Base-by-base conservation (phyloP, 2,888 invertebrate species). In the Scotopteryx bipunctaria region DNA sequence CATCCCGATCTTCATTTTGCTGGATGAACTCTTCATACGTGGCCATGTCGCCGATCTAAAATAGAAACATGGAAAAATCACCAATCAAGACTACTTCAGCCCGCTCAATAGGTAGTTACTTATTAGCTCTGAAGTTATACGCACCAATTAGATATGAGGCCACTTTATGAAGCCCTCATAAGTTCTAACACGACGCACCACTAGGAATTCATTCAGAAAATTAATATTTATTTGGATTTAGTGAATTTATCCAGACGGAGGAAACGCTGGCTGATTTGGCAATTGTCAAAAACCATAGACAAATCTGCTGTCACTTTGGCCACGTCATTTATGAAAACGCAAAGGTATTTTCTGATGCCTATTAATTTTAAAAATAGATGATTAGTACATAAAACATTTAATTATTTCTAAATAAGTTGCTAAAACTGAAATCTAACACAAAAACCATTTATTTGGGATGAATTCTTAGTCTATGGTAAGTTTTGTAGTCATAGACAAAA, bases 21-120 rank as follows among this genome's bases (percentile, higher is more conserved):
- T 98, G 97, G 80, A 99, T 98, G 85, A 97, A 99, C 90, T 99
- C 97, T 81, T 97, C 97, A 82, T 97, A 98, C 38, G 97, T 96
- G 67, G 96, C 94, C 96, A 96, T 96, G 57, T 76, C 87, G 77
- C 73, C 64, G 69, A 70, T 78, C 83, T 84, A 76, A 51, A 71
- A 68, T 54, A 17, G 63, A 69, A 76, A 73, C 52, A 67, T 41
- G 47, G 55, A 51, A 59, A 71, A 41, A 71, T 68, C 61, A 67
- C 45, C 40, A 46, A 54, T 41, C 43, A 59, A 23, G 23, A 55
- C 63, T 55, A 49, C 16, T 49, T 36, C 21, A 54, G 37, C 40
- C 35, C 14, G 35, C 3, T 38, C 3, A 8, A n/a, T n/a, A n/a
- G n/a, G n/a, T n/a, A n/a, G n/a, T 25, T 13, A 21, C 35, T 13